Evolutionary conservation across 2,797 vertebrate genomes (phyloP).

Genomic region (Sebastes iracundus): DNA sequence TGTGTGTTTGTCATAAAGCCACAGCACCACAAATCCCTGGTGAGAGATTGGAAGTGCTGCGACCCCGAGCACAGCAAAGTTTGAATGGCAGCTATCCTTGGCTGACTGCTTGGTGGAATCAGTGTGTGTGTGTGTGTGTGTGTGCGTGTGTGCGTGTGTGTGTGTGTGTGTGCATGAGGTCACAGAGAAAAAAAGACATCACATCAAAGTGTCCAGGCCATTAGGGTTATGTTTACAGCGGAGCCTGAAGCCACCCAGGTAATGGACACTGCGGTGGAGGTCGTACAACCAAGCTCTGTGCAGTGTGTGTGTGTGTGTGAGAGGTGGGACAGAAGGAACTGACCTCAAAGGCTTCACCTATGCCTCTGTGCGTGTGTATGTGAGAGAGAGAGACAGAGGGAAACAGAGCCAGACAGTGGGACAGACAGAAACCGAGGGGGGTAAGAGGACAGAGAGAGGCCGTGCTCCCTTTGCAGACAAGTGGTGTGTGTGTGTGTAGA

Average conservation of each 20-base stretch:
- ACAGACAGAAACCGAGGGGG: constrained; percentile 1
- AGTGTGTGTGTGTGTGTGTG: constrained; percentile 3
- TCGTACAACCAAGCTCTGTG: constrained; percentile 9
- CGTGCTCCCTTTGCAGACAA: background rate
- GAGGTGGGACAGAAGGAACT: constrained; percentile 2
- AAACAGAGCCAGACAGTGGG: constrained; percentile 4
- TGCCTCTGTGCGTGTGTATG: background rate
- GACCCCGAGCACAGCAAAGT: constrained; percentile 28
- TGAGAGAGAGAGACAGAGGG: background rate
- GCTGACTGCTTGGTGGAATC: constrained; percentile 20
- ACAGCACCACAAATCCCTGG: constrained; percentile 41
- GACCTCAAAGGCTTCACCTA: constrained; percentile 32
- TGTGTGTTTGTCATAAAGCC: constrained; percentile 35
- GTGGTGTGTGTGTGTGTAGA: background rate
- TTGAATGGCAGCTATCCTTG: constrained; percentile 52
- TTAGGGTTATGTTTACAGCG: constrained; percentile 54
- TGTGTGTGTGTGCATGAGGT: constrained; percentile 26
- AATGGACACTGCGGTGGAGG: constrained; percentile 30
- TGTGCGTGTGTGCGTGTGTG: background rate
- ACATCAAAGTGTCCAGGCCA: constrained; percentile 49
- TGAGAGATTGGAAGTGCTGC: constrained; percentile 45
- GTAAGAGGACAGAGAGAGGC: background rate
- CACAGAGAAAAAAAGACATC: constrained; percentile 44
- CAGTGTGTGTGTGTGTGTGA: background rate
- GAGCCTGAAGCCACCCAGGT: constrained; percentile 51